phyloP scores from a whole-genome alignment of 2,888 invertebrate species.

The Pediacus dermestoides region DNA sequence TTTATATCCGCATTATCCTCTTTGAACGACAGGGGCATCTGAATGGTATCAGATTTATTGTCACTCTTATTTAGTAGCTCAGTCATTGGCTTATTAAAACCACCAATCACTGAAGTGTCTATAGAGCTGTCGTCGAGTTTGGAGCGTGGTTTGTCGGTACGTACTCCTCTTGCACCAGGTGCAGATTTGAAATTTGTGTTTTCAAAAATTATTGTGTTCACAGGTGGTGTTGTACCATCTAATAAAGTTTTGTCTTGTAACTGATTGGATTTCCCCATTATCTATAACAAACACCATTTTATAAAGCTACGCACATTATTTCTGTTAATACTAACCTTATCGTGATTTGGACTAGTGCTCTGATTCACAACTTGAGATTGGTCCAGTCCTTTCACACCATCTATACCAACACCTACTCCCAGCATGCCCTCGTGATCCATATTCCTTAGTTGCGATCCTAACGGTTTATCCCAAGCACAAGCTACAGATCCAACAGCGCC shows the following conservation, averaged over 20 bases:
- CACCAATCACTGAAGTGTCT: slow-evolving; percentile 45
- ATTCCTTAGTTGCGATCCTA: slow-evolving; percentile 64
- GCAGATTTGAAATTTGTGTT: slow-evolving; percentile 85
- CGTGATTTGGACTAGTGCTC: slow-evolving; percentile 50
- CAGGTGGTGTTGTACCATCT: slow-evolving; percentile 75
- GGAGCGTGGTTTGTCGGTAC: slow-evolving; percentile 58
- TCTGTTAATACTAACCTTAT: slow-evolving; percentile 37
- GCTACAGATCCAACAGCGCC: slow-evolving; percentile 54
- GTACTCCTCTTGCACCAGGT: slow-evolving; percentile 54
- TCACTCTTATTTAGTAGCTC: slow-evolving; percentile 49
- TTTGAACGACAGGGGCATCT: slow-evolving; percentile 69
- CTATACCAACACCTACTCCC: slow-evolving; percentile 36
- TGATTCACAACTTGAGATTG: slow-evolving; percentile 48
- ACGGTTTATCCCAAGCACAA: slow-evolving; percentile 79
- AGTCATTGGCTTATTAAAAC: slow-evolving; percentile 51
- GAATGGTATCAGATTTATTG: slow-evolving; percentile 46
- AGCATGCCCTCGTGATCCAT: slow-evolving; percentile 43
- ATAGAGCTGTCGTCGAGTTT: slow-evolving; percentile 55
- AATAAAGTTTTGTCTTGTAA: slow-evolving; percentile 54
- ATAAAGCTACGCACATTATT: background rate
- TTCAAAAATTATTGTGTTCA: slow-evolving; percentile 86
- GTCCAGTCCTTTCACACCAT: slow-evolving; percentile 44
- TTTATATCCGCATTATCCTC: slow-evolving; percentile 89
- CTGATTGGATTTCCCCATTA: slow-evolving; percentile 37
- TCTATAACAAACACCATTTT: slow-evolving; percentile 19